A percentile compares a stretch with the other conserved stretches of the same genome.
Evolutionary conservation across 2,888 invertebrate genomes (phyloP).

Genomic region (Plagodis dolabraria): DNA sequence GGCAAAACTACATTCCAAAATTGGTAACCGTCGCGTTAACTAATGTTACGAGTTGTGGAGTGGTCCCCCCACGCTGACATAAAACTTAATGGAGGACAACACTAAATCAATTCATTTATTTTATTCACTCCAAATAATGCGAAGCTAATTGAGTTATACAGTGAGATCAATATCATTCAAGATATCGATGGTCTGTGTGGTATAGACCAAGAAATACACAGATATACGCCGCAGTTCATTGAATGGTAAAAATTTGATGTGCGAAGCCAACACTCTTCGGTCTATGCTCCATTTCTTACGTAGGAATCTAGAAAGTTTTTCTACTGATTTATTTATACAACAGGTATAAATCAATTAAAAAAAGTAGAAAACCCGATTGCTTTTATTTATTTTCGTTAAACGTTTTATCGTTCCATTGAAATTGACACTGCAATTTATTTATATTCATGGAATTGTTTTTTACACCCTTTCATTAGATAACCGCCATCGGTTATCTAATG

Average conservation of each 20-base stretch:
- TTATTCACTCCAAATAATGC: constrained; percentile 16
- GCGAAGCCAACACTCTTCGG: constrained; percentile 28
- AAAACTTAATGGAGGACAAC: constrained; percentile 32
- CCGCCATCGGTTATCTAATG: too few relatives aligned
- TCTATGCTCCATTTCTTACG: constrained; percentile 25
- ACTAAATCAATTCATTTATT: constrained; percentile 31
- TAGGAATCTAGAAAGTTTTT: constrained; percentile 17
- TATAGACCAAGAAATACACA: background rate
- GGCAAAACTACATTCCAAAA: constrained; percentile 53
- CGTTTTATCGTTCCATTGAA: too few relatives aligned
- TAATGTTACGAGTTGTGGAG: constrained; percentile 44
- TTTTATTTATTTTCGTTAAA: too few relatives aligned
- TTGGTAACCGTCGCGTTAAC: constrained; percentile 47
- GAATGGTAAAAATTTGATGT: constrained; percentile 39
- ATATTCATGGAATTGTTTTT: too few relatives aligned
- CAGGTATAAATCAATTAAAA: too few relatives aligned
- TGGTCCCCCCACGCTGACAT: constrained; percentile 57
- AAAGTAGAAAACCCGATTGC: too few relatives aligned
- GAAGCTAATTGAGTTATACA: too few relatives aligned
- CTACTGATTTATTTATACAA: too few relatives aligned
- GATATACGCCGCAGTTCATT: constrained; percentile 27
- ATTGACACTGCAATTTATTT: too few relatives aligned
- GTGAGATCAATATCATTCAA: too few relatives aligned
- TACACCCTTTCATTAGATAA: too few relatives aligned
- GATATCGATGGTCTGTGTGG: too few relatives aligned